These are phyloP conservation scores for Eidolon dupreanum DNA, from an alignment of 2,797 vertebrate genomes.

Conservation along the genomic window DNA sequence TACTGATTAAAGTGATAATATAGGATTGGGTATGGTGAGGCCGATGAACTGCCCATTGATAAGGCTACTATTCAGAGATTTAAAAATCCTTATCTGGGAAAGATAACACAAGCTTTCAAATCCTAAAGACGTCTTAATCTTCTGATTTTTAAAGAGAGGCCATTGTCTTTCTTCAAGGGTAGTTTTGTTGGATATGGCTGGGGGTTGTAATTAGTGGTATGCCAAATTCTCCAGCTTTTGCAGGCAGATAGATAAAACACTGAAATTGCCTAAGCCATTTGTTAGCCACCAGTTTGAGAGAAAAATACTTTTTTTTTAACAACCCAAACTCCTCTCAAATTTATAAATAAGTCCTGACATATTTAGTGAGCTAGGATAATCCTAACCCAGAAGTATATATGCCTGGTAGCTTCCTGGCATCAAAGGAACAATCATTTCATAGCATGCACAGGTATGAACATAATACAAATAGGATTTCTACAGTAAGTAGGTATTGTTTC, in stretches of 20 bases:
- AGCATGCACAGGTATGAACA: conserved; percentile 42
- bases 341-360: neutral
- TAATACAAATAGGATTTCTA: conserved; percentile 29
- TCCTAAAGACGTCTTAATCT: conserved; percentile 18
- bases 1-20: conserved; percentile 22
- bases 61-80: neutral
- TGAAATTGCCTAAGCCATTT: neutral
- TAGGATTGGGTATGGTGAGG: neutral
- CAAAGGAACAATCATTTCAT: conserved; percentile 2
- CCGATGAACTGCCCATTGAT: neutral
- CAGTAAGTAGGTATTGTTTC: conserved; percentile 2
- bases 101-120: conserved; percentile 41
- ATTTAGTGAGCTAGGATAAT: neutral
- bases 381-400: neutral
- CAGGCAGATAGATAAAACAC: neutral
- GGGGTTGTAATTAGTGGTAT: neutral
- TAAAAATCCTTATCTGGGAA: conserved; percentile 23
- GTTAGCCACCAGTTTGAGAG: neutral
- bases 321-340: neutral
- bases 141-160: neutral
- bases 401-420: conserved; percentile 4
- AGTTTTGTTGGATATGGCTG: neutral
- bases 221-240: neutral
- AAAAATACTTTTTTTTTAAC: neutral
- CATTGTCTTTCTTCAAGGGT: neutral